Evolutionary conservation across 2,888 invertebrate species (phyloP).

Genomic region (Dromius quadrimaculatus): DNA sequence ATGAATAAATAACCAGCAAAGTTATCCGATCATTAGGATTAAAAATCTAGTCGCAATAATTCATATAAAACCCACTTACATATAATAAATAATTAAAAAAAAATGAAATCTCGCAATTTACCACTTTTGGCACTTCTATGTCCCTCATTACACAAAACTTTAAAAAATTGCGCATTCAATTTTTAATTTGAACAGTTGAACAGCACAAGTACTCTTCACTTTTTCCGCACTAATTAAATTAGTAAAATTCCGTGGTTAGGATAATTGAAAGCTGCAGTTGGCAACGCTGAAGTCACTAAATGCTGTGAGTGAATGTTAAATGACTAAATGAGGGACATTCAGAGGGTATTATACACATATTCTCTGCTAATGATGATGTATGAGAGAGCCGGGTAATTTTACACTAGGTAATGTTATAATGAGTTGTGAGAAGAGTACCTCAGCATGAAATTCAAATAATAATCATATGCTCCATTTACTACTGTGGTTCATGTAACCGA

Average conservation of each 20-base stretch:
- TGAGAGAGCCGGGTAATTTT: too few relatives aligned
- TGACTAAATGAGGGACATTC: conserved; percentile 6
- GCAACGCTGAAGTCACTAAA: conserved; percentile 3
- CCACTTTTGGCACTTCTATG: background rate
- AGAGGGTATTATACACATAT: conserved; percentile 2
- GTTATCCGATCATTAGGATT: too few relatives aligned
- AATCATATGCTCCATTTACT: too few relatives aligned
- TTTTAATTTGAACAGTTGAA: background rate
- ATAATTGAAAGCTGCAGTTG: conserved; percentile 14
- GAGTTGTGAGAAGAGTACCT: too few relatives aligned
- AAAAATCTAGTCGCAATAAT: too few relatives aligned
- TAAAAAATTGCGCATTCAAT: conserved; percentile 13
- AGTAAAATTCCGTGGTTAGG: conserved; percentile 17
- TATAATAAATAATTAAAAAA: too few relatives aligned
- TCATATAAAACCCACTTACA: too few relatives aligned
- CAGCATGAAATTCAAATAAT: too few relatives aligned
- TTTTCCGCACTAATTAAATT: conserved; percentile 18
- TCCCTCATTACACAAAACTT: conserved; percentile 14
- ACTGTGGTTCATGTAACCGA: too few relatives aligned
- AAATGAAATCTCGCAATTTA: background rate
- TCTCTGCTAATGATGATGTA: background rate
- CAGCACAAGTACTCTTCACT: background rate
- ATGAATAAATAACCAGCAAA: too few relatives aligned
- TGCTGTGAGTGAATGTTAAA: background rate
- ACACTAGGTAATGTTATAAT: too few relatives aligned